Evolutionary conservation across 1,140 invertebrate species (phyloP), one percentile per base, ranked within the genome.

Genomic region (Microplitis demolitor): DNA sequence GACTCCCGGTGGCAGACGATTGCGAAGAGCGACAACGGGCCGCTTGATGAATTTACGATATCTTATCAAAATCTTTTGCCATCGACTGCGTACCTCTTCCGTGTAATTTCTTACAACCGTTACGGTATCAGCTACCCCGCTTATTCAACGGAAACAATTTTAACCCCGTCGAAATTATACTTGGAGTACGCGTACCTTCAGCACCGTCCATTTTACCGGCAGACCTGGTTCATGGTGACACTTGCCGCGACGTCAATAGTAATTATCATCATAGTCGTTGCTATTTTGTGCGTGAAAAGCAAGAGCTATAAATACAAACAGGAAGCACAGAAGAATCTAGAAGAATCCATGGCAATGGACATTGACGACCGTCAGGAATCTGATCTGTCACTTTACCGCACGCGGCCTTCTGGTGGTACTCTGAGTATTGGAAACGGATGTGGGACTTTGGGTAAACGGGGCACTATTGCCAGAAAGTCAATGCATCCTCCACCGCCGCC

Each of bases 171-270:
- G n/a, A 97, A 96, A 81, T 80, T 96, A 9, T 96, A 96, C 82
- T 85, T 96, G 72, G 95, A 96, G 80, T 96, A 96, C 77, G 94
- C 94, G 8, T 96, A 95, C 82, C 86, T 95, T 39, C 94, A 96
- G 84, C 92, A 94, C 77, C 91, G 92, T 77, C 96, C 97, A 4
- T 98, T 99, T 86, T 98, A 98, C 80, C 90, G 96, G 54, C 93
- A 97, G 87, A 97, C 96, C 1, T 99, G 97, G 97, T 99, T 99
- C 83, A 94, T 98, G 91, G 96, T 98, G 4, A 94, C 96, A 4
- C 87, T 98, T 61, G 97, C 97, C 2, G 94, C 97, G 5, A 90
- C 92, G 8, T 97, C 95, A 11, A 92, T 98, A 71, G 93, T 98
- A 74, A 93, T 98, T 71, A 97, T 98, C 56, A 96, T 99, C 60